Base-by-base conservation (phyloP, 2,797 vertebrate genomes). In the Diplodus sargus region DNA sequence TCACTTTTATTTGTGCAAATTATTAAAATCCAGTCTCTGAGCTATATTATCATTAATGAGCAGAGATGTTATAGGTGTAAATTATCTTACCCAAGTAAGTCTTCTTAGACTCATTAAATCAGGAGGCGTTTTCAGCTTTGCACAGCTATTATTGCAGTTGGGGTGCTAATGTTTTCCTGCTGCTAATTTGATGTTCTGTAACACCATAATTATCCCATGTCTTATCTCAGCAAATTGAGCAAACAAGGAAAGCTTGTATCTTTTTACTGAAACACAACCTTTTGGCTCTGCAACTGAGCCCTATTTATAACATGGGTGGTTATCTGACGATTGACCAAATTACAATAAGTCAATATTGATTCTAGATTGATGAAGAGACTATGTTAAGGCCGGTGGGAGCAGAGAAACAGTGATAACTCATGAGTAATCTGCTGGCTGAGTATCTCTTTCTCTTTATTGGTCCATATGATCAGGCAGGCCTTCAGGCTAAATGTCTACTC, bases 131-230 rank as follows among this genome's bases (percentile, higher is more conserved):
- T 73, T 68, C 69, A 70, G 82, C 74, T 64, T 58, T 47, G 70
- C 70, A 76, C 64, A 65, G 51, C 70, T 61, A 86, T 87, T 85
- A 90, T 73, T 85, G 65, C 80, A 74, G 65, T 68, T 73, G 20
- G 73, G 71, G 76, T 57, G 58, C 78, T 72, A 82, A 81, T 88
- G 71, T 85, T 87, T 86, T 85, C 85, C 71, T 81, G 75, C 81
- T 85, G 81, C 68, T 90, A 87, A 87, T 87, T 83, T 18, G 13
- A 82, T 81, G 85, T 85, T 87, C 69, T 81, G 84, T 82, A 85
- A 72, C 85, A 87, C 74, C 68, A 28, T 88, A 85, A 89, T 91
- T 85, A 85, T 73, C 74, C 72, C 67, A 23, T 69, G 69, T 82
- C 71, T 76, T 83, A 81, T 79, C 76, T 47, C 64, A 63, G 78